These are phyloP conservation scores for Cariama cristata DNA, from an alignment of 2,113 vertebrate genomes.

Conservation along the genomic window DNA sequence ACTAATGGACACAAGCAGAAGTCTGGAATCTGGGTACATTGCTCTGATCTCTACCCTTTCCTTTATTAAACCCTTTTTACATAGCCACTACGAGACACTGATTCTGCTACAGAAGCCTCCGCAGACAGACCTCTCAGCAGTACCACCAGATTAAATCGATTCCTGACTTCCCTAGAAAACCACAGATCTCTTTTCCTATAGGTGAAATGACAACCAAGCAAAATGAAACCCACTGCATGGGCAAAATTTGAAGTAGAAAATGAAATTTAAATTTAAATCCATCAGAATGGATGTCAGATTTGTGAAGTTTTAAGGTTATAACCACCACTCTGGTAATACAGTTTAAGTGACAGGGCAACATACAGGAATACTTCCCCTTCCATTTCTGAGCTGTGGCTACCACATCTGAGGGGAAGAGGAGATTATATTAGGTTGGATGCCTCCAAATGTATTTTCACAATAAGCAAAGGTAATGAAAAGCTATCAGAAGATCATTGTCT, in stretches of 20 bases:
- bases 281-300: neutral
- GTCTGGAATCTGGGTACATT: neutral
- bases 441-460: neutral
- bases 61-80: neutral
- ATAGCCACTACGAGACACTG: neutral
- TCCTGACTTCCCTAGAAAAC: neutral
- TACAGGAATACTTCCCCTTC: neutral
- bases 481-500: neutral
- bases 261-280: neutral
- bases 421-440: neutral
- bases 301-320: neutral
- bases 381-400: neutral
- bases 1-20: neutral
- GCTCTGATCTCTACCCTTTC: neutral
- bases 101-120: neutral
- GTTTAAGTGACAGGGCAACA: neutral
- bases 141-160: neutral
- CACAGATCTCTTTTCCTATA: neutral
- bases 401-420: neutral
- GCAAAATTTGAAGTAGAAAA: neutral
- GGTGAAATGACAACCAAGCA: neutral
- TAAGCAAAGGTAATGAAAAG: neutral
- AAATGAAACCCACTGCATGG: neutral
- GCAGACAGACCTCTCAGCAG: neutral
- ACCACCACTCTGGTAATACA: neutral